Evolutionary conservation across 2,797 vertebrate genomes (phyloP), one percentile per base, ranked within the genome.

Genomic region (Poeciliopsis gracilis): DNA sequence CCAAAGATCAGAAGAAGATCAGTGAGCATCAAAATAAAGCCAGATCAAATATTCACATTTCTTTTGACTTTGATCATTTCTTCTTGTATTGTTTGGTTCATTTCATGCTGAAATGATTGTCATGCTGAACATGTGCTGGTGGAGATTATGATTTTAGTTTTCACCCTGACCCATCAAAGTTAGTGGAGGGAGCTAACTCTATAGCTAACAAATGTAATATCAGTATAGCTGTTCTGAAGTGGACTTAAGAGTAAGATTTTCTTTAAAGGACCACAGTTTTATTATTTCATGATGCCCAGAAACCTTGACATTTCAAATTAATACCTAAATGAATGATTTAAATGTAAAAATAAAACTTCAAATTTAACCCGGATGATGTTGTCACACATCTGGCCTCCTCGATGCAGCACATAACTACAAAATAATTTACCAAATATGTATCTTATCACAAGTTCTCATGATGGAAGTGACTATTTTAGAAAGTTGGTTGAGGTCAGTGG

Each of bases 1-100:
- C 59, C 23, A 85, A 61, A 84, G 45, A 84, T 84, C 75, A 69
- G 71, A 86, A 5, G 66, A 53, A 10, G 66, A 66, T 59, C 9
- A 12, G 18, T 59, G 33, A 75, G 41, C 12, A 13, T 85, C 77
- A 78, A 30, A 7, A n/a, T 57, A 38, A 72, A 76, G 41, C 36
- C 38, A 71, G 33, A 75, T 59, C 5, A 73, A 76, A 76, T 7
- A 57, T 73, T 70, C 20, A 43, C 10, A 10, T 1, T 4, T 28
- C 51, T 47, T 8, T 73, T 77, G 7, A 77, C 75, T 80, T 74
- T 46, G 1, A 77, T 38, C 0, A 16, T 25, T 51, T n/a, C 33
- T 55, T 41, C 11, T 18, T 33, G 67, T 71, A 45, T 75, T 49
- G 20, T 75, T 36, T 5, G 0, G 18, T 75, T 6, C 5, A 1